phyloP scores from a whole-genome alignment of 2,888 invertebrate genomes.

The Tanypteryx hageni region DNA sequence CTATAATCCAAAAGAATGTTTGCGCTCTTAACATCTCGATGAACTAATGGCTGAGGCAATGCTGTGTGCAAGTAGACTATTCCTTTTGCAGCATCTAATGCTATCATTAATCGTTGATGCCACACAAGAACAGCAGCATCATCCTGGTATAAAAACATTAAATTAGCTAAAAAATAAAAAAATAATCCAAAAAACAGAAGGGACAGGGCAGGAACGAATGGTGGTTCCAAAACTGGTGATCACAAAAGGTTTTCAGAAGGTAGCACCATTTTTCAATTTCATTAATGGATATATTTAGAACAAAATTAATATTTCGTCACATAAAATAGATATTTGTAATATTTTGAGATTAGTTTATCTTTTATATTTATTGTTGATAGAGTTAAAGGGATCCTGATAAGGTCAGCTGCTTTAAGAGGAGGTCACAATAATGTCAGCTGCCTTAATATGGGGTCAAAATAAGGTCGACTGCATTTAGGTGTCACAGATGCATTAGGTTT shows the following conservation, averaged over 20 bases:
- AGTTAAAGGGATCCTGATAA: too few species aligned
- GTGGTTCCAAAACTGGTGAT: too few species aligned
- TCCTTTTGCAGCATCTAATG: conserved; percentile 82
- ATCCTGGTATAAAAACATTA: conserved; percentile 27
- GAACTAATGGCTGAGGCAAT: conserved; percentile 80
- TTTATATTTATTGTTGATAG: too few species aligned
- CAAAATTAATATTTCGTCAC: neutral
- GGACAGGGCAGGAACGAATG: too few species aligned
- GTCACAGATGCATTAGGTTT: conserved; percentile 70
- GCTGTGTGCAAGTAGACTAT: conserved; percentile 83
- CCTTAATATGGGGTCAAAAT: neutral
- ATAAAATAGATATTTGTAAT: neutral
- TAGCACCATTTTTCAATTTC: neutral
- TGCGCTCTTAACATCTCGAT: conserved; percentile 88
- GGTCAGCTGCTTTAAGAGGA: neutral
- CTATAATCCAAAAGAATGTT: conserved; percentile 85
- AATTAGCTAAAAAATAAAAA: neutral
- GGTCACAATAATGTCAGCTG: neutral
- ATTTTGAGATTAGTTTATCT: neutral
- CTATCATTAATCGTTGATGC: conserved; percentile 80
- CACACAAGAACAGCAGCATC: conserved; percentile 73
- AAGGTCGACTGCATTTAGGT: conserved; percentile 65
- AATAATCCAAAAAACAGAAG: too few species aligned
- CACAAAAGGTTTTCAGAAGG: too few species aligned
- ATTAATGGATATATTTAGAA: neutral